Conservation (phyloP, 2,888 invertebrate genomes). For the Cerastis leucographa region DNA sequence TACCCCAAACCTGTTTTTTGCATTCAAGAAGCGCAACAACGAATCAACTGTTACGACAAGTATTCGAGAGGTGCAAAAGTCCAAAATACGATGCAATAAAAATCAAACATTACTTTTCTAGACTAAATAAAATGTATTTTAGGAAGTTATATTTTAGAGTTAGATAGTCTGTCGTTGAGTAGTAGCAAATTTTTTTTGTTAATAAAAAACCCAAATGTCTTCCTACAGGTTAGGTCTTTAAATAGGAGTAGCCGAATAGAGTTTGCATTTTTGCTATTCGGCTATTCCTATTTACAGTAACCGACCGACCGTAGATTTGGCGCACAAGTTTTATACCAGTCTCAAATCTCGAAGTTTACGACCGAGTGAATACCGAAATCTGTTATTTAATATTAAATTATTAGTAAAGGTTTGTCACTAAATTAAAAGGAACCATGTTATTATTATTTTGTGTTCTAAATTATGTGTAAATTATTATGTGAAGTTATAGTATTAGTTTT, state of each 20-base stretch:
- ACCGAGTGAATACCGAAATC: background rate
- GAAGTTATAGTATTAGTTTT: conserved; percentile 41
- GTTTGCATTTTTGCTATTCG: too few relatives aligned
- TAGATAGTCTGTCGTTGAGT: background rate
- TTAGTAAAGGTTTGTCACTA: conserved; percentile 49
- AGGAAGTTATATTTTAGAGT: background rate
- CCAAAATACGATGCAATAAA: background rate
- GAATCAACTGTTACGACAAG: background rate
- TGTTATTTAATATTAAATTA: conserved; percentile 35
- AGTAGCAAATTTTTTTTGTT: background rate
- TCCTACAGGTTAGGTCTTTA: background rate
- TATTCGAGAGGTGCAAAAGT: background rate
- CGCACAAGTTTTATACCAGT: background rate
- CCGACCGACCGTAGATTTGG: background rate
- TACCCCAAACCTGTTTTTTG: conserved; percentile 31
- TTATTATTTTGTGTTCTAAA: conserved; percentile 45
- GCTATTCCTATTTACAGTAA: too few relatives aligned
- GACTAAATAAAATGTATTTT: background rate
- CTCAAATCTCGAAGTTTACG: background rate
- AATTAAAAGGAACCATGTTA: conserved; percentile 26
- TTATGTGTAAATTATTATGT: conserved; percentile 56
- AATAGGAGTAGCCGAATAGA: background rate
- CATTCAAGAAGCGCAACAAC: background rate
- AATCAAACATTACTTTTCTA: background rate
- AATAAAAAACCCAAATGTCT: background rate